Conservation (phyloP, 2,888 invertebrate genomes). For the Ephialtes manifestator region DNA sequence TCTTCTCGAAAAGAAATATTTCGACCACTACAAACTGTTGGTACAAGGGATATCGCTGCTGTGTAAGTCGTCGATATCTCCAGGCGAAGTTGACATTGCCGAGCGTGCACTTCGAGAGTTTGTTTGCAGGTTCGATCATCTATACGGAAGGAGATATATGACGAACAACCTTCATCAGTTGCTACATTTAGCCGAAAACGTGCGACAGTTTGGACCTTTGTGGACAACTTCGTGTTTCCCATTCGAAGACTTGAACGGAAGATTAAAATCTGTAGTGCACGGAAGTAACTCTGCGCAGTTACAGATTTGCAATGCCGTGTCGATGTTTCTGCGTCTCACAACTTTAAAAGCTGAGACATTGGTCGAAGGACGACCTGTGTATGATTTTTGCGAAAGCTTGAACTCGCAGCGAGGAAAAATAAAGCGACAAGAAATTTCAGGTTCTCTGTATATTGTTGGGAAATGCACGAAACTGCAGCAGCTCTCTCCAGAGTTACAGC, state of each 20-base stretch:
- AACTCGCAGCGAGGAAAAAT: constrained; percentile 46
- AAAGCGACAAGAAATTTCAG: too few species aligned
- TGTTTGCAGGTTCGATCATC: constrained; percentile 35
- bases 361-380: constrained; percentile 26
- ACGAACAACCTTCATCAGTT: constrained; percentile 51
- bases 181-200: too few species aligned
- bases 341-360: constrained; percentile 38
- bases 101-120: constrained; percentile 34
- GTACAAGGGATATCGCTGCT: constrained; percentile 57
- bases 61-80: constrained; percentile 39
- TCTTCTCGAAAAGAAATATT: constrained; percentile 45
- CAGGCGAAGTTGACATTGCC: constrained; percentile 33
- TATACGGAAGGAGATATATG: constrained; percentile 49
- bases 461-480: constrained; percentile 21
- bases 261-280: too few species aligned
- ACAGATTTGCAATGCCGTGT: too few species aligned
- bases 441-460: too few species aligned
- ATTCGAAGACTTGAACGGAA: too few species aligned
- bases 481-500: constrained; percentile 7
- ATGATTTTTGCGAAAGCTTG: constrained; percentile 38
- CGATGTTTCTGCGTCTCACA: too few species aligned
- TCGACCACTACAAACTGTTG: constrained; percentile 51
- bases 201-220: too few species aligned
- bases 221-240: too few species aligned
- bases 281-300: too few species aligned